These are phyloP conservation scores for Limnephilus auricula DNA, from an alignment of 2,888 invertebrate species.

Conservation along the genomic window DNA sequence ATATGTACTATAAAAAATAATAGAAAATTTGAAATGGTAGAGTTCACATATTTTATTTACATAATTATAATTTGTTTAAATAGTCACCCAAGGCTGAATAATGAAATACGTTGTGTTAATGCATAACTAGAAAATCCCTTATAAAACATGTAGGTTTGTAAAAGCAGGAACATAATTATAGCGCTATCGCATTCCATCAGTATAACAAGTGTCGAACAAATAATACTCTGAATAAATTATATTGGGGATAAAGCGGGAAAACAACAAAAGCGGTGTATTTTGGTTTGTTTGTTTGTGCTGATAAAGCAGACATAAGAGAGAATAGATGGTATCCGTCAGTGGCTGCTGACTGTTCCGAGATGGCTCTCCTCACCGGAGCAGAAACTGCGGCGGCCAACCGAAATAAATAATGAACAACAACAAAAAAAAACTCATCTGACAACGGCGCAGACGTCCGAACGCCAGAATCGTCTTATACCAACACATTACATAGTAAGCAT, in stretches of 20 bases:
- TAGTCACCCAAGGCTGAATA: not conserved
- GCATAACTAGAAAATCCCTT: not conserved
- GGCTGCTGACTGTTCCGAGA: constrained; percentile 5
- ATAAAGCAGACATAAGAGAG: constrained; percentile 7
- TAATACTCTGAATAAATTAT: not conserved
- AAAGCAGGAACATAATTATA: not conserved
- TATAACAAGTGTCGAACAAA: constrained; percentile 2
- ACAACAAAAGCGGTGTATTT: constrained; percentile 11
- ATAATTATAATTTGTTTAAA: not conserved
- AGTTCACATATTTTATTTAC: not conserved
- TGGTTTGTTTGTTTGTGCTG: not conserved
- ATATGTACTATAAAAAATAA: not conserved
- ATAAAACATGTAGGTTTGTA: not conserved
- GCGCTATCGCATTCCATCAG: not conserved
- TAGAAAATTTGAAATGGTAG: not conserved
- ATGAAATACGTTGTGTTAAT: not conserved
- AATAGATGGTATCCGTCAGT: not conserved
- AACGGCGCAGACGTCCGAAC: constrained; percentile 19
- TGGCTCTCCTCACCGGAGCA: constrained; percentile 16
- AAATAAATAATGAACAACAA: constrained; percentile 40
- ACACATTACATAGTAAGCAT: constrained; percentile 30
- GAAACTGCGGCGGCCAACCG: constrained; percentile 36
- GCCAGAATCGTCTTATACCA: constrained; percentile 26
- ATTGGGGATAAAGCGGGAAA: constrained; percentile 8
- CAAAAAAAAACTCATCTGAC: constrained; percentile 40